phyloP scores from a whole-genome alignment of 2,113 vertebrate genomes.

The Benitochromis conjunctus region DNA sequence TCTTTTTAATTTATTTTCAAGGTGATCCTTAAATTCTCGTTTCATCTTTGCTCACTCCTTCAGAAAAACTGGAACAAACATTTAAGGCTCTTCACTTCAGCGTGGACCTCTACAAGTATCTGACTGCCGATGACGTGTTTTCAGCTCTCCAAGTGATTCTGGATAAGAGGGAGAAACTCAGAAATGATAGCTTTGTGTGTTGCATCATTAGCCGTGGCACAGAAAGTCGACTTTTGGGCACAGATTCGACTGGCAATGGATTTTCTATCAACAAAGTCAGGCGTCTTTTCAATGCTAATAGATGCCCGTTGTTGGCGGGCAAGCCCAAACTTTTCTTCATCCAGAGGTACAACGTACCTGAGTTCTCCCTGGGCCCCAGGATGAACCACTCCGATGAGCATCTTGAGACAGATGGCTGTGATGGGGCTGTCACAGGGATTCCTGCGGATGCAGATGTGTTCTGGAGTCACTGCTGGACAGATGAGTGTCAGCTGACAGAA shows the following conservation, averaged over 20 bases:
- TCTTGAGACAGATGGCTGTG: slow-evolving; percentile 75
- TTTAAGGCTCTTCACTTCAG: slow-evolving; percentile 79
- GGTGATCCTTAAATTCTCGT: not conserved
- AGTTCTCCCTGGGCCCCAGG: not conserved
- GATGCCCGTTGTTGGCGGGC: slow-evolving; percentile 77
- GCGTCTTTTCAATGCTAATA: slow-evolving; percentile 72
- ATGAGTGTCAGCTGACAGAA: slow-evolving; percentile 63
- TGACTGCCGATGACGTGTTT: slow-evolving; percentile 2
- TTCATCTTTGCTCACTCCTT: not conserved
- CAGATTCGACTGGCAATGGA: slow-evolving; percentile 56
- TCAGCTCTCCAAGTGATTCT: slow-evolving; percentile 49
- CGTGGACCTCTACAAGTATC: slow-evolving; percentile 55
- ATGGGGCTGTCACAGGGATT: not conserved
- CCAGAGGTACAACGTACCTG: slow-evolving; percentile 77
- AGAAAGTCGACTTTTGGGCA: slow-evolving; percentile 72
- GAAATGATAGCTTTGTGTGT: slow-evolving; percentile 79
- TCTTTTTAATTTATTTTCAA: not conserved
- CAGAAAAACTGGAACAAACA: slow-evolving; percentile 74
- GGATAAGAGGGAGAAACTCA: slow-evolving; percentile 47
- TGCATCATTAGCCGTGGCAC: slow-evolving; percentile 83
- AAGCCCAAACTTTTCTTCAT: slow-evolving; percentile 96
- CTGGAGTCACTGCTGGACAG: slow-evolving; percentile 86
- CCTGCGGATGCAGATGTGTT: slow-evolving; percentile 85
- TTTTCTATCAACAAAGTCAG: slow-evolving; percentile 72
- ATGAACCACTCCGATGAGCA: slow-evolving; percentile 6